Evolutionary conservation across 2,797 vertebrate genomes (phyloP).

Genomic region (Thalassophryne amazonica): DNA sequence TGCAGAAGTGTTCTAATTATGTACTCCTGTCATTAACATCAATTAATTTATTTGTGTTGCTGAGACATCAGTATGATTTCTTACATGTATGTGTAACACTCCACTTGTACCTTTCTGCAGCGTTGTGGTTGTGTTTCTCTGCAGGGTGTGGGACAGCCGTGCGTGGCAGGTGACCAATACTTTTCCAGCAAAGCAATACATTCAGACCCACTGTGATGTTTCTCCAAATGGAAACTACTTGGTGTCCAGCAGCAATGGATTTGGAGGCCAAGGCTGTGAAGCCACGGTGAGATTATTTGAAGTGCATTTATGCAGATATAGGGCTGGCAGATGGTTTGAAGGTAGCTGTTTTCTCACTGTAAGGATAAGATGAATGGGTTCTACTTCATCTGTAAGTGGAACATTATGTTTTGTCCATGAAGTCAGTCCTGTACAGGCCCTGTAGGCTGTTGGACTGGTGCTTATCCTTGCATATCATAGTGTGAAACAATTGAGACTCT

Average conservation of each 20-base stretch:
- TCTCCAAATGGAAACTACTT: conserved; percentile 84
- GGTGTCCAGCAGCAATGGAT: conserved; percentile 90
- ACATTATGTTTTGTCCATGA: not conserved
- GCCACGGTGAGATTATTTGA: conserved; percentile 82
- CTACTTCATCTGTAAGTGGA: not conserved
- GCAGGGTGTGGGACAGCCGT: conserved; percentile 93
- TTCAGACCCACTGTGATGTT: conserved; percentile 92
- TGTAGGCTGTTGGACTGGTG: no score
- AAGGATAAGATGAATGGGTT: not conserved
- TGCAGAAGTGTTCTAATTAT: no score
- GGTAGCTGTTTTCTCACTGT: not conserved
- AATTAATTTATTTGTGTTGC: not conserved
- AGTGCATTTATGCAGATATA: not conserved
- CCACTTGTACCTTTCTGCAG: not conserved
- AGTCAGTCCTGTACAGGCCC: no score
- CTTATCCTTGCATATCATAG: no score
- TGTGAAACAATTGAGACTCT: no score
- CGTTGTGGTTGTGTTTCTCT: conserved; percentile 9
- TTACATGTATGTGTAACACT: not conserved
- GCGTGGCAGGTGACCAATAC: conserved; percentile 85
- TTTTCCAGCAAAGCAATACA: conserved; percentile 90
- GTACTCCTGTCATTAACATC: no score
- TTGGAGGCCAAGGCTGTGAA: conserved; percentile 88
- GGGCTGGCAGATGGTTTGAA: not conserved
- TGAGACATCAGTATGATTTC: not conserved